Evolutionary conservation across 2,888 invertebrate genomes (phyloP).

Genomic region (Clanis bilineata): DNA sequence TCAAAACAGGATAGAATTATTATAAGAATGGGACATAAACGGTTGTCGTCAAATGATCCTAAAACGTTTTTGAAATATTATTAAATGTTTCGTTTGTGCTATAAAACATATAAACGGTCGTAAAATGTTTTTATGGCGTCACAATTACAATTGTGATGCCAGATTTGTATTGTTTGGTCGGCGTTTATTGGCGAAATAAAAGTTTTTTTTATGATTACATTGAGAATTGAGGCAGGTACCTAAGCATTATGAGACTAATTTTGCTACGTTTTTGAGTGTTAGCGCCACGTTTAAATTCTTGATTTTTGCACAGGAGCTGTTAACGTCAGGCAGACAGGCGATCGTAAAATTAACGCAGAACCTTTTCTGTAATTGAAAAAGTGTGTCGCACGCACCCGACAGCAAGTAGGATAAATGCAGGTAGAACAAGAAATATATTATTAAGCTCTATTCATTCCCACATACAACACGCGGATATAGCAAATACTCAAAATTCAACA

Average conservation of each 20-base stretch:
- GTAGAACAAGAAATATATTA: neutral
- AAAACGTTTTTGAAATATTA: constrained; percentile 32
- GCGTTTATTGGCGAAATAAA: constrained; percentile 20
- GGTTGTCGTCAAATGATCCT: constrained; percentile 10
- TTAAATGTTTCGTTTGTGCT: constrained; percentile 21
- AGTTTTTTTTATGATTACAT: neutral
- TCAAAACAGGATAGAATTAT: neutral
- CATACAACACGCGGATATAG: neutral
- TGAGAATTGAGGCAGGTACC: neutral
- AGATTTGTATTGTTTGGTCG: constrained; percentile 19
- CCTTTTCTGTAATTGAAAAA: no score
- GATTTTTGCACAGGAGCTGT: no score
- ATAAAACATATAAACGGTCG: constrained; percentile 18
- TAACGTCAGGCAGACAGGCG: no score
- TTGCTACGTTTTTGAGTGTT: no score
- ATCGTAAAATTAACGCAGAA: no score
- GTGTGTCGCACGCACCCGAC: no score
- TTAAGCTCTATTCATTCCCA: neutral
- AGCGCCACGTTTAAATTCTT: no score
- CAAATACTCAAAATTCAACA: neutral
- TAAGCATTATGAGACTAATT: no score
- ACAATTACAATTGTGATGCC: constrained; percentile 17
- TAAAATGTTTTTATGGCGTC: constrained; percentile 18
- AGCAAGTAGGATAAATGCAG: no score
- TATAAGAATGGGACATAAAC: neutral